Evolutionary conservation across 2,888 invertebrate species (phyloP), one percentile per base, ranked within the genome.

Genomic region (Amitus sp.): DNA sequence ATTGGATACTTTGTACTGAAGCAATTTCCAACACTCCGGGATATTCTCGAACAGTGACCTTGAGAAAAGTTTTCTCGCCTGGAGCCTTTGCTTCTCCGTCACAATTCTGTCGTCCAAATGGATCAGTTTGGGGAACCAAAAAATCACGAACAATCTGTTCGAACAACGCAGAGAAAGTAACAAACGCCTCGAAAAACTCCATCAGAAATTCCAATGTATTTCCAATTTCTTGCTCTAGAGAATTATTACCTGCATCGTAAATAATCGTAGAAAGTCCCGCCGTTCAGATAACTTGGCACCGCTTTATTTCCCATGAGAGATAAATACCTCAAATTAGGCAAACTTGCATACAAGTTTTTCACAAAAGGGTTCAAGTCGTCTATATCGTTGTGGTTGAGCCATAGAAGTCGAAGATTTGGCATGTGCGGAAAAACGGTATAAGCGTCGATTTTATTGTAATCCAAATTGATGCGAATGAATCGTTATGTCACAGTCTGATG

Each of bases 261-360:
- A 74, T 91, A 90, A 75, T 92, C 91, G 69, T 90, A 89, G 72
- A 89, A 90, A 12, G 88, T 88, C 34, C 90, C 90, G n/a, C 90
- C 89, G 68, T 90, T 91, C 53, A 91, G 85, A 73, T 89, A 89
- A 66, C 90, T 91, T 0, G 92, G 93, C 0, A 91, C 90, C 0
- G 92, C 93, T 0, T 89, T 87, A 82, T 95, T 95, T 15, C 94
- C 94, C 94, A 95, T 93, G 56, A 94, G 84, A 12, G 93, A 92
- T 0, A 95, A 82, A 76, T 90, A 90, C 72, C 87, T 87, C 19
- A 95, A 82, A 71, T 89, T 88, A 0, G 94, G 92, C 68, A 91
- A 89, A 1, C 91, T 88, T 40, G 87, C 84, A 67, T 88, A 86
- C 60, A 94, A 83, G 72, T 88, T 88, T 64, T 87, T 87, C 49